These are phyloP conservation scores for Parnassius mnemosyne DNA, from an alignment of 2,888 invertebrate species.

Conservation along the genomic window DNA sequence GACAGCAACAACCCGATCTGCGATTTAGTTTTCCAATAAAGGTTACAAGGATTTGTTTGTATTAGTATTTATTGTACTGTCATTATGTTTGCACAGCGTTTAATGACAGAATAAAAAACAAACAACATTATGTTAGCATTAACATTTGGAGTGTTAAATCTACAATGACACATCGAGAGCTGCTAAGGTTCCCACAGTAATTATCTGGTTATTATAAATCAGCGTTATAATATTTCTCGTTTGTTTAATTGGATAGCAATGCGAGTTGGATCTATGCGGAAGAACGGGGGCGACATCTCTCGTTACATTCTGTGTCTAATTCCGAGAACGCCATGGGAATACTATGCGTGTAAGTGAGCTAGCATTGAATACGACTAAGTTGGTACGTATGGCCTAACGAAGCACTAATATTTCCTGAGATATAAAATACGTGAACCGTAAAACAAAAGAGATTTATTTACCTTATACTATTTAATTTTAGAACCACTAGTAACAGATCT, in stretches of 20 bases:
- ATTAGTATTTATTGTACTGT: slow-evolving; percentile 15
- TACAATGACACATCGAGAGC: slow-evolving; percentile 52
- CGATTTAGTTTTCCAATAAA: slow-evolving; percentile 16
- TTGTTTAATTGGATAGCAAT: slow-evolving; percentile 76
- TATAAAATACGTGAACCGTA: too few relatives aligned
- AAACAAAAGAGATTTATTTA: too few relatives aligned
- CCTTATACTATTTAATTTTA: too few relatives aligned
- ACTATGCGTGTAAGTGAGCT: slow-evolving; percentile 38
- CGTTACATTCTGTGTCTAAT: slow-evolving; percentile 75
- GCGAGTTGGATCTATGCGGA: slow-evolving; percentile 74
- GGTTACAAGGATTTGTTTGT: slow-evolving; percentile 23
- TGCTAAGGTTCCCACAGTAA: slow-evolving; percentile 69
- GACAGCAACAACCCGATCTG: slow-evolving; percentile 2
- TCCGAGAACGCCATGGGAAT: slow-evolving; percentile 76
- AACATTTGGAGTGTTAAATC: slow-evolving; percentile 37
- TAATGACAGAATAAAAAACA: slow-evolving; percentile 12
- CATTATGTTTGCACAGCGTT: slow-evolving; percentile 13
- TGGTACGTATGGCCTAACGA: slow-evolving; percentile 8
- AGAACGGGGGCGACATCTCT: slow-evolving; percentile 68
- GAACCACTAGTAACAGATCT: too few relatives aligned
- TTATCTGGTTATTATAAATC: slow-evolving; percentile 60
- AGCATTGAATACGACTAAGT: slow-evolving; percentile 23
- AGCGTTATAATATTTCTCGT: slow-evolving; percentile 67
- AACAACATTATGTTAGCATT: slow-evolving; percentile 28
- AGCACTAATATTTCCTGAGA: slow-evolving; percentile 1